phyloP scores from a whole-genome alignment of 2,797 vertebrate species.

The Labroides dimidiatus region DNA sequence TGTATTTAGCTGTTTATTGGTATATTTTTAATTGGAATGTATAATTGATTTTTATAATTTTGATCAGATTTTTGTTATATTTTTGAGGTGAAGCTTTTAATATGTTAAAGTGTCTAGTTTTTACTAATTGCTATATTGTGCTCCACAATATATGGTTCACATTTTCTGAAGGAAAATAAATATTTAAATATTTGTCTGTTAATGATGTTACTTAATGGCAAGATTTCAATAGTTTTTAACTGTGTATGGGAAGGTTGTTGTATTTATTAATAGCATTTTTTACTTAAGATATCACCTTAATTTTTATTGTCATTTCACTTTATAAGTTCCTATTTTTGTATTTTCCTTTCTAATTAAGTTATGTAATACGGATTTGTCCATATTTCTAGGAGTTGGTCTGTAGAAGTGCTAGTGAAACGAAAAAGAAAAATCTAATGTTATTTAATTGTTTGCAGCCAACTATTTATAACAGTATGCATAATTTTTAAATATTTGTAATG shows the following conservation, averaged over 20 bases:
- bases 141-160: constrained; percentile 99
- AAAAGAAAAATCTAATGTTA: constrained; percentile 99
- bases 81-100: constrained; percentile 99
- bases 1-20: constrained; percentile 99
- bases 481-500: constrained; percentile 99
- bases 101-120: constrained; percentile 99
- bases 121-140: constrained; percentile 99
- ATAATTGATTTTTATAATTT: constrained; percentile 99
- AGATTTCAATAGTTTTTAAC: constrained; percentile 99
- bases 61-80: constrained; percentile 99
- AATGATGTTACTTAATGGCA: constrained; percentile 99
- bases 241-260: constrained; percentile 99
- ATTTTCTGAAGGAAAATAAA: constrained; percentile 99
- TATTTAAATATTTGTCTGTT: constrained; percentile 99
- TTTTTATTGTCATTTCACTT: constrained; percentile 99
- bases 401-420: constrained; percentile 99
- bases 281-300: constrained; percentile 99
- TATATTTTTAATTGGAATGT: constrained; percentile 99
- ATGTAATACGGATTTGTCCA: constrained; percentile 99
- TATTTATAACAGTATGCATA: constrained; percentile 99
- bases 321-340: constrained; percentile 99
- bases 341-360: constrained; percentile 99
- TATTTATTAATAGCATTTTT: constrained; percentile 99
- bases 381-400: constrained; percentile 99
- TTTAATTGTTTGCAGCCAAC: constrained; percentile 99